A percentile compares a stretch with the other conserved stretches of the same genome.
These are phyloP conservation scores for Adelognathus sp. DNA, from an alignment of 2,888 invertebrate genomes.

Conservation along the genomic window DNA sequence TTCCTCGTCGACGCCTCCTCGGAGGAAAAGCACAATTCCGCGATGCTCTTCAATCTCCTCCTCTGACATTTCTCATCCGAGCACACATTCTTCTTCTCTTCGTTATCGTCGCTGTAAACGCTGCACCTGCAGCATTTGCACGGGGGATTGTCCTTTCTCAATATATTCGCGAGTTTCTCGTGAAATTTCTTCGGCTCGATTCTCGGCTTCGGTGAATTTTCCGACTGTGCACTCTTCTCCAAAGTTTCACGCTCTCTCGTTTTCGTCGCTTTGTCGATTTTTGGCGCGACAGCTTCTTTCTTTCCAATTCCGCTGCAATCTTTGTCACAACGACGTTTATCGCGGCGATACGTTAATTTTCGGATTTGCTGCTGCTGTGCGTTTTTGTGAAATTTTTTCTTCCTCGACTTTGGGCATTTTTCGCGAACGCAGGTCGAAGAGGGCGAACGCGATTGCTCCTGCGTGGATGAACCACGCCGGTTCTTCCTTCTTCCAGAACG, in stretches of 20 bases:
- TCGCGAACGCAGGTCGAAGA: conserved; percentile 6
- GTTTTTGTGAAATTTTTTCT: not conserved
- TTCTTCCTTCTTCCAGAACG: conserved; percentile 15
- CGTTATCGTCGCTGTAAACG: not conserved
- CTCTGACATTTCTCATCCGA: conserved; percentile 36
- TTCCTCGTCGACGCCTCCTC: conserved; percentile 27
- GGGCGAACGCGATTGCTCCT: not conserved
- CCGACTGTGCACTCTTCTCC: conserved; percentile 9
- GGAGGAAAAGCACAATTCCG: conserved; percentile 22
- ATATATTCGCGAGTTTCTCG: conserved; percentile 43
- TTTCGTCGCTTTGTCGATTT: conserved; percentile 27
- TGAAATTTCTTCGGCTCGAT: conserved; percentile 46
- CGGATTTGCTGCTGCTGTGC: not conserved
- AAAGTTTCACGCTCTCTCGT: not conserved
- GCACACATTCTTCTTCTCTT: conserved; percentile 22
- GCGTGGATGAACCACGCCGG: not conserved
- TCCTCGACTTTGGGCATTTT: not conserved
- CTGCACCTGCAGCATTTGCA: conserved; percentile 51
- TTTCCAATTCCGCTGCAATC: conserved; percentile 8
- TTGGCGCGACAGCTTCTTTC: not conserved
- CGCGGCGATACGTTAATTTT: conserved; percentile 15
- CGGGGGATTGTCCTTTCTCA: conserved; percentile 15
- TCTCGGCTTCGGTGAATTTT: not conserved
- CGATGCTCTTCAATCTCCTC: conserved; percentile 32
- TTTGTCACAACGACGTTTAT: conserved; percentile 16